Conservation (phyloP, 2,797 vertebrate genomes). For the Coccyzus lansbergi region DNA sequence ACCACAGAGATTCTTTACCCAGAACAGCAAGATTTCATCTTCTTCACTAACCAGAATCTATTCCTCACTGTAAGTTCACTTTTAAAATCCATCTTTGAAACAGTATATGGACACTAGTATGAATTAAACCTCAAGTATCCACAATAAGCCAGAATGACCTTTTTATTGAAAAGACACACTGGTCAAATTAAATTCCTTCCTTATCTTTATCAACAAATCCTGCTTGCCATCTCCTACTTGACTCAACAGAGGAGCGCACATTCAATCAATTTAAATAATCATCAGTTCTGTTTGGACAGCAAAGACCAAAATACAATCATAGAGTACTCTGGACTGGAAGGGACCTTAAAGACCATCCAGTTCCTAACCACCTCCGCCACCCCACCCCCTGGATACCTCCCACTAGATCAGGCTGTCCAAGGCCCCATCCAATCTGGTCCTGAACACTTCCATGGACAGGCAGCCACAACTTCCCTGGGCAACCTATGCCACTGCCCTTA, state of each 20-base stretch:
- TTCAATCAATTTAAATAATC: not conserved
- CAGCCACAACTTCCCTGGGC: too few relatives aligned
- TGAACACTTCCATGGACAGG: too few relatives aligned
- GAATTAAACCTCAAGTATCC: not conserved
- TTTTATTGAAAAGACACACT: not conserved
- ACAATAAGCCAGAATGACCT: accelerated
- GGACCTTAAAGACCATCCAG: too few relatives aligned
- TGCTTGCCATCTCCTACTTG: not conserved
- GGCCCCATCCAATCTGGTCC: too few relatives aligned
- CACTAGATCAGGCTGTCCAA: too few relatives aligned
- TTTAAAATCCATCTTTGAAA: not conserved
- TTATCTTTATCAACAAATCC: not conserved
- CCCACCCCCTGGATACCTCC: too few relatives aligned
- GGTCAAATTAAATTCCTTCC: not conserved
- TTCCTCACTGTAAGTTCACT: not conserved
- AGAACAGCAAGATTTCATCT: not conserved
- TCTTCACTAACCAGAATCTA: not conserved
- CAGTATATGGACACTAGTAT: not conserved
- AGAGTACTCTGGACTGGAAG: too few relatives aligned
- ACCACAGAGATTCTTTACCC: not conserved
- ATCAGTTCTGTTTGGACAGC: accelerated
- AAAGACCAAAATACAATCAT: not conserved
- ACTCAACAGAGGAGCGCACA: accelerated
- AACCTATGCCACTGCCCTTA: too few relatives aligned
- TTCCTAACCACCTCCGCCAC: too few relatives aligned